Evolutionary conservation across 2,113 vertebrate genomes (phyloP), one percentile per base, ranked within the genome.

Genomic region (Neolamprologus longior): DNA sequence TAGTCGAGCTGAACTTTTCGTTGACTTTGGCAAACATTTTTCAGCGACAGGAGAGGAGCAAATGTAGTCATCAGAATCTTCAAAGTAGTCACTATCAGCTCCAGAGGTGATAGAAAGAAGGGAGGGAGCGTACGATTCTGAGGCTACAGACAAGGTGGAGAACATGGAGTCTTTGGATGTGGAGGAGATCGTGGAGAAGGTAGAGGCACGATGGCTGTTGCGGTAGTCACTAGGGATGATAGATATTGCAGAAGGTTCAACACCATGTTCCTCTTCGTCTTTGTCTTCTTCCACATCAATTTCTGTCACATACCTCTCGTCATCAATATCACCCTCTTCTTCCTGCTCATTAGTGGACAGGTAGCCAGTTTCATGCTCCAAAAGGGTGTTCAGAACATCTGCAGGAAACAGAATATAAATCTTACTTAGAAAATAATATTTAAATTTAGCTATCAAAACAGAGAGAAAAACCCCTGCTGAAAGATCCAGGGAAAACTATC

Each of bases 301-400:
- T 58, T 85, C 88, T 26, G 84, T 55, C 7, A 50, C 19, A 26
- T 96, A 96, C 4, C 96, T 78, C 3, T 88, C 90, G 3, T 87
- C 81, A 21, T 84, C 84, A 10, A 80, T 79, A 10, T 87, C 82
- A 13, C 19, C 81, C 2, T 96, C 96, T 8, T 96, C 96, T 19
- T 96, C 96, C 5, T 96, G 87, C n/a, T 66, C 86, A 6, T 93
- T 85, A 24, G 82, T 37, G 26, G 68, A 26, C 13, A 93, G 7
- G 1, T 96, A 96, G 28, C 96, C 96, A 26, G 94, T 91, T 66
- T 98, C 97, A n/a, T 96, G 96, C 80, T 97, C 96, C 90, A 99
- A 93, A 82, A 99, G 96, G 19, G 97, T 96, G 76, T 96, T 97
- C 52, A 99, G 96, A 90, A 99, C 93, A 91, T 99, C 98, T 99